These are phyloP conservation scores for Seira ritae DNA, from an alignment of 2,888 invertebrate species.

Conservation along the genomic window DNA sequence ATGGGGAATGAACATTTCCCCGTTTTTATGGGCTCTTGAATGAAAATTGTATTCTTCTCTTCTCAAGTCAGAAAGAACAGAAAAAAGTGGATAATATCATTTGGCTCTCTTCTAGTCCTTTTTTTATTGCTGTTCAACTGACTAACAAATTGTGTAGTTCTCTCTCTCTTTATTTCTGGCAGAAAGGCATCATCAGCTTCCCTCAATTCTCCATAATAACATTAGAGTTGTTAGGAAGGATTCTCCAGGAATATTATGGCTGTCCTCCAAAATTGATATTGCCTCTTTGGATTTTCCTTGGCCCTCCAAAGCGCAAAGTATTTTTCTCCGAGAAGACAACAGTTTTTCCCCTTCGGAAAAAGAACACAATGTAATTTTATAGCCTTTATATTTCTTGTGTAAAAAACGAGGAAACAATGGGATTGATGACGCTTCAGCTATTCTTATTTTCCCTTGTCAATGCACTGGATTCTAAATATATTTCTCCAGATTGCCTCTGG, in stretches of 20 bases:
- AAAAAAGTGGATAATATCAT: slow-evolving; percentile 43
- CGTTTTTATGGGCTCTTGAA: too few relatives aligned
- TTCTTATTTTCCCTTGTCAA: neutral
- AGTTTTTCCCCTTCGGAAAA: neutral
- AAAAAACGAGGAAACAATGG: neutral
- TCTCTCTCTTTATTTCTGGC: neutral
- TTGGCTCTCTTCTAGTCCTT: slow-evolving; percentile 36
- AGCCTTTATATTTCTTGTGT: neutral
- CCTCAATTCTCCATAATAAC: slow-evolving; percentile 52
- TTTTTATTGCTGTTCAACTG: neutral
- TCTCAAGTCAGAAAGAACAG: slow-evolving; percentile 21
- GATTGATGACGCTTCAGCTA: neutral
- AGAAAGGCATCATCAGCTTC: slow-evolving; percentile 14
- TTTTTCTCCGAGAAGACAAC: slow-evolving; percentile 38
- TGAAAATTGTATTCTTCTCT: slow-evolving; percentile 40
- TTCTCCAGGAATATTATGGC: neutral
- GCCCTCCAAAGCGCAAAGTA: neutral
- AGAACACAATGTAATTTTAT: slow-evolving; percentile 18
- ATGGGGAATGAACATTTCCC: too few relatives aligned
- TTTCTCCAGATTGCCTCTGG: too few relatives aligned
- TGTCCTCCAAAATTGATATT: slow-evolving; percentile 46
- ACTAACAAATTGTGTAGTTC: neutral
- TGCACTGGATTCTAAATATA: too few relatives aligned
- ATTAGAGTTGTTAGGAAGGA: slow-evolving; percentile 36
- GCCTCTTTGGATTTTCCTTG: slow-evolving; percentile 3